Conservation (phyloP, 2,113 vertebrate species). For the Python bivittatus region DNA sequence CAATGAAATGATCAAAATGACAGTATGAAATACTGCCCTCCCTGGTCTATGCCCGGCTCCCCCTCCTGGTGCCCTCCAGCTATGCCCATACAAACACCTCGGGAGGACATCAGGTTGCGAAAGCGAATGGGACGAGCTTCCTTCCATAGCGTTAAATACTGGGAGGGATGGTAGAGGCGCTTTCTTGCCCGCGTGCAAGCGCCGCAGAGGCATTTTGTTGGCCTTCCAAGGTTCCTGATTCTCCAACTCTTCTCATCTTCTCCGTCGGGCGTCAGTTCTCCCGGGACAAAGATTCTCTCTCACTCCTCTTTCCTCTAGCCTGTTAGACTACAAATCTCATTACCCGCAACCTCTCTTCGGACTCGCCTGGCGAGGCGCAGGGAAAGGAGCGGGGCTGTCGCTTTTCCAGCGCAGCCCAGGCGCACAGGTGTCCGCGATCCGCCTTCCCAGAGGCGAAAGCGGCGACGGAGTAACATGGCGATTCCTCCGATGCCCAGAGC, state of each 20-base stretch:
- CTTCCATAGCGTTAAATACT: neutral
- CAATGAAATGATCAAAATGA: neutral
- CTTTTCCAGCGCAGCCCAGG: constrained; percentile 7
- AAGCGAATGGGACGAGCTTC: neutral
- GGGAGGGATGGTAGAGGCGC: neutral
- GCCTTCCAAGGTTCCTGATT: neutral
- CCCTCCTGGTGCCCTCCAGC: neutral
- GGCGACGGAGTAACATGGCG: neutral
- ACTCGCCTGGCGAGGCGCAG: constrained; percentile 40
- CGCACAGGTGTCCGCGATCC: constrained; percentile 38
- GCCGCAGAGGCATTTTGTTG: neutral
- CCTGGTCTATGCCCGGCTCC: neutral
- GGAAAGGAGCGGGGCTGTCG: constrained; percentile 40
- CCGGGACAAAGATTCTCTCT: neutral
- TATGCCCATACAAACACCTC: neutral
- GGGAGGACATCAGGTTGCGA: neutral
- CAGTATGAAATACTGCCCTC: neutral
- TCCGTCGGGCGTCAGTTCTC: neutral
- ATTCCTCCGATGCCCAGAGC: neutral
- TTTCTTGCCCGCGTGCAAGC: neutral
- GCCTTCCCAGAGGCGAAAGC: constrained; percentile 22
- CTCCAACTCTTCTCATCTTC: neutral
- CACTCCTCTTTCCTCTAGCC: neutral
- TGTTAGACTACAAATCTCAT: neutral
- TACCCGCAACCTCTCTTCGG: neutral